Conservation (phyloP, 2,797 vertebrate species). For the Esox masquinongy region DNA sequence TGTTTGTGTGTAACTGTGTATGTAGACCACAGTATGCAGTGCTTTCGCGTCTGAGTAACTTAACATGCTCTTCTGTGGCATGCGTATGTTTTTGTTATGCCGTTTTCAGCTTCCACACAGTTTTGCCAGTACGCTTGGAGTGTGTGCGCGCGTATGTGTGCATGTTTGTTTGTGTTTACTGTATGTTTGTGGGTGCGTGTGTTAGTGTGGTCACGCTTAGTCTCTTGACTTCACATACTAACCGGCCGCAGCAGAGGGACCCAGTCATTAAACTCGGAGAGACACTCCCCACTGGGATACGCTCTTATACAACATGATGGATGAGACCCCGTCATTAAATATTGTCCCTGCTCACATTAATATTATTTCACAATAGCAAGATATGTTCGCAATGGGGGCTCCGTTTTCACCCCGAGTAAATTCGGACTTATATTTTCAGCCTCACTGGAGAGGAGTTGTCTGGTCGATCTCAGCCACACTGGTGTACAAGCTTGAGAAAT, state of each 20-base stretch:
- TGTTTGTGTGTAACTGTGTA: not conserved
- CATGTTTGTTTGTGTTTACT: not conserved
- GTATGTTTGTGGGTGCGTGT: not conserved
- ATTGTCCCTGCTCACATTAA: constrained; percentile 27
- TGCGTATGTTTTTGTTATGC: not conserved
- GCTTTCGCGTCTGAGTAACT: not conserved
- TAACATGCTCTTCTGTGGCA: not conserved
- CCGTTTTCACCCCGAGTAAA: constrained; percentile 8
- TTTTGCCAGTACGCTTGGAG: not conserved
- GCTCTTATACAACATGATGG: constrained; percentile 20
- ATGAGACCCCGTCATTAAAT: constrained; percentile 26
- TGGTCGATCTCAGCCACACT: constrained; percentile 20
- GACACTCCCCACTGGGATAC: constrained; percentile 1
- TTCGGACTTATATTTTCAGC: constrained; percentile 8
- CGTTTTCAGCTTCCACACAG: not conserved
- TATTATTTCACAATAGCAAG: constrained; percentile 32
- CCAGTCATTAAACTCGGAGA: not conserved
- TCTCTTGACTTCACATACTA: constrained; percentile 6
- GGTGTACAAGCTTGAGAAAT: constrained; percentile 15
- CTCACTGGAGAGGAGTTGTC: constrained; percentile 1
- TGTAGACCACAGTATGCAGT: not conserved
- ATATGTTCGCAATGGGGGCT: constrained; percentile 15
- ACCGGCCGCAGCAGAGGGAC: constrained; percentile 6
- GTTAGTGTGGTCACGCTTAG: not conserved
- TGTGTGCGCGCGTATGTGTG: not conserved